Conservation (phyloP, 2,797 vertebrate genomes). For the Balearica regulorum region DNA sequence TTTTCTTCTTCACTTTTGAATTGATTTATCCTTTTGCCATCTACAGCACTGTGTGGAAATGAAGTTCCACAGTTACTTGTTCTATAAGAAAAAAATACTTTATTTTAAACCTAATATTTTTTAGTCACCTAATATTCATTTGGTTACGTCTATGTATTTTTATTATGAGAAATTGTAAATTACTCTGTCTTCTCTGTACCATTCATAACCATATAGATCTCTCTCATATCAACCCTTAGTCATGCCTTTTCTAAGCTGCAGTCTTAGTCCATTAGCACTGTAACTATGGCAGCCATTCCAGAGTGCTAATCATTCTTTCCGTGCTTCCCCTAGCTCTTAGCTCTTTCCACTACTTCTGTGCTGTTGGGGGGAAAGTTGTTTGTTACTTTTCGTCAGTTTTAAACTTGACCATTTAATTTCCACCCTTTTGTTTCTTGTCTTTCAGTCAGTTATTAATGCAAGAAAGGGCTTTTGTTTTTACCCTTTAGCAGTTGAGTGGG, state of each 20-base stretch:
- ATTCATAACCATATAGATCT: background rate
- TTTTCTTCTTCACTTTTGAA: background rate
- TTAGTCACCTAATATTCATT: background rate
- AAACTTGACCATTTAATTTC: background rate
- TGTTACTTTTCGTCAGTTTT: background rate
- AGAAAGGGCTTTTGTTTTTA: background rate
- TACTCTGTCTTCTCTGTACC: background rate
- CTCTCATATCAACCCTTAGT: background rate
- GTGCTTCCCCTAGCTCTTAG: background rate
- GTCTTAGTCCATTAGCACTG: background rate
- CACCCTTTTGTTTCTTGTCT: background rate
- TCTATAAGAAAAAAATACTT: background rate
- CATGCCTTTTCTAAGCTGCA: background rate
- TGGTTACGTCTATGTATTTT: background rate
- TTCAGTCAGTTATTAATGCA: background rate
- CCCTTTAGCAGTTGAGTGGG: background rate
- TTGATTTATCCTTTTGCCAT: background rate
- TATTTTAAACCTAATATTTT: background rate
- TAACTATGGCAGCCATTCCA: background rate
- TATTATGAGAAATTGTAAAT: background rate
- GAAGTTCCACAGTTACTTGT: background rate
- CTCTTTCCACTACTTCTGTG: background rate
- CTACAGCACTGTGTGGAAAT: background rate
- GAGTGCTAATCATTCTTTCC: background rate
- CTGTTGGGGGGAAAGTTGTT: background rate